Evolutionary conservation across 92 coral and sea anemone species (phyloP).

Genomic region (Epizoanthus stellaris): DNA sequence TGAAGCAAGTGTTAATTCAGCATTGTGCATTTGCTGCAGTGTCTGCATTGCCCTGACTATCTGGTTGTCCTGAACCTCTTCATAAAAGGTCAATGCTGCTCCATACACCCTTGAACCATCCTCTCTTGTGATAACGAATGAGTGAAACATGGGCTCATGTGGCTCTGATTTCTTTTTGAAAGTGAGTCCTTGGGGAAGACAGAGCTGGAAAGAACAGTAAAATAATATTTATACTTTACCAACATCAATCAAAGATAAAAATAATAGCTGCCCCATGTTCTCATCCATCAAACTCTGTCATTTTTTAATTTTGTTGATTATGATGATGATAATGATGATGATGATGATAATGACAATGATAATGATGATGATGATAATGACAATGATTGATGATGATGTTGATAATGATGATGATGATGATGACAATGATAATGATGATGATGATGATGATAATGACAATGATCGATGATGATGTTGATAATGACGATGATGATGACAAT

Average conservation of each 20-base stretch:
- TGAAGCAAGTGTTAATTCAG: conserved; percentile 77
- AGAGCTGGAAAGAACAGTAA: conserved; percentile 65
- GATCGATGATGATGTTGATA: too few species aligned
- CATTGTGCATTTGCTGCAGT: conserved; percentile 93
- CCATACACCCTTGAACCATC: conserved; percentile 97
- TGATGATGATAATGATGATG: too few species aligned
- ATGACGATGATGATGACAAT: too few species aligned
- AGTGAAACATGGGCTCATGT: conserved; percentile 78
- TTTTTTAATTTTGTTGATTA: too few species aligned
- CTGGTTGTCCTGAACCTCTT: conserved; percentile 79
- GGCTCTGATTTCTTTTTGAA: conserved; percentile 84
- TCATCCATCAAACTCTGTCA: background rate
- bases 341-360: too few species aligned
- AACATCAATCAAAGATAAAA: background rate
- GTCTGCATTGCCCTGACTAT: conserved; percentile 92
- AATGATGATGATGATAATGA: too few species aligned
- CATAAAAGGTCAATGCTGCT: conserved; percentile 87
- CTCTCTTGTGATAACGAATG: conserved; percentile 95
- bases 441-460: too few species aligned
- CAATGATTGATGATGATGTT: too few species aligned
- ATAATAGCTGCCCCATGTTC: background rate
- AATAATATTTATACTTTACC: background rate
- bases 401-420: too few species aligned
- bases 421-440: too few species aligned
- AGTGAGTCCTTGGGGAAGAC: conserved; percentile 91